Evolutionary conservation across 1,140 invertebrate genomes (phyloP).

Genomic region (Leptopilina boulardi): DNA sequence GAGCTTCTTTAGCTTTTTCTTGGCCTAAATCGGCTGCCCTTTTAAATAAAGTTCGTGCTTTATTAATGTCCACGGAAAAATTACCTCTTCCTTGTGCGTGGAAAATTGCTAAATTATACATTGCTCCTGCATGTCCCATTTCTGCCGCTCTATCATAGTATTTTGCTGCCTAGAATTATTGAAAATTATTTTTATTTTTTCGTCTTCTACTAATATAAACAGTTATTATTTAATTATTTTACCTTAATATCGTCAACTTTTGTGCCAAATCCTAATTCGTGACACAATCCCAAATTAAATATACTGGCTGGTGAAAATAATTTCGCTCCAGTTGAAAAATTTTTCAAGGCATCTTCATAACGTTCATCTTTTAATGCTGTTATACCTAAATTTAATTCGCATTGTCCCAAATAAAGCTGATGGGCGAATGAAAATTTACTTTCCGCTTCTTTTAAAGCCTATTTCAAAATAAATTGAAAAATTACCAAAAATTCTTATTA

Average conservation of each 20-base stretch:
- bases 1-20: slow-evolving; percentile 75
- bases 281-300: slow-evolving; percentile 80
- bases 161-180: slow-evolving; percentile 77
- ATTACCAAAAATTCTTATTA: too few species aligned
- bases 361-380: slow-evolving; percentile 67
- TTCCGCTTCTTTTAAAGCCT: slow-evolving; percentile 63
- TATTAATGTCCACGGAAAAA: slow-evolving; percentile 69
- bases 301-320: slow-evolving; percentile 78
- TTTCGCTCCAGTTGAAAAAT: slow-evolving; percentile 76
- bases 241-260: slow-evolving; percentile 77
- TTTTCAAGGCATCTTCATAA: slow-evolving; percentile 68
- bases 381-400: slow-evolving; percentile 68
- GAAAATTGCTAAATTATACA: slow-evolving; percentile 81
- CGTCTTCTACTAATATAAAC: slow-evolving; percentile 22
- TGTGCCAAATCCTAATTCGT: slow-evolving; percentile 80
- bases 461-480: too few species aligned
- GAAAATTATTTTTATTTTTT: slow-evolving; percentile 35
- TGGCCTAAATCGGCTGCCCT: slow-evolving; percentile 79
- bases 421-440: slow-evolving; percentile 61
- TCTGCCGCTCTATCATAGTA: slow-evolving; percentile 78
- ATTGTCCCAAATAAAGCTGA: slow-evolving; percentile 63
- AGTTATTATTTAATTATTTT: slow-evolving; percentile 43
- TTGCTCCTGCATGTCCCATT: slow-evolving; percentile 78
- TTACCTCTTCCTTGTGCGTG: slow-evolving; percentile 80
- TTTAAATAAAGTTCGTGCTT: slow-evolving; percentile 75